Base-by-base conservation (phyloP, 1,140 invertebrate species). In the Metopolophium dirhodum region DNA sequence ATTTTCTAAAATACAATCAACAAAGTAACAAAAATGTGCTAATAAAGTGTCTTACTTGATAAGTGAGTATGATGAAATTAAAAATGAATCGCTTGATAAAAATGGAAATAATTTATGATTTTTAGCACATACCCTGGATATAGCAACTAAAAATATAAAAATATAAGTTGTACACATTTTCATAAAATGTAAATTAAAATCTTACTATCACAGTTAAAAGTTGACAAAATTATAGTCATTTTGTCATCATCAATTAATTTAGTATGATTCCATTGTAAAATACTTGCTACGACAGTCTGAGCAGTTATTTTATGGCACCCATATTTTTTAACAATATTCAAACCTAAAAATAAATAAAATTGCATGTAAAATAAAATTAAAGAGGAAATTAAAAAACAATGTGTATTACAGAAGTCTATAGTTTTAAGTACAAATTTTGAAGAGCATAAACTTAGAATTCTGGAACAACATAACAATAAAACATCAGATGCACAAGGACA, bases 241-340 rank as follows among this genome's bases (percentile, higher is more conserved):
- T n/a, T 54, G 7, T 93, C 49, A 51, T 30, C 30, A 54, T 41
- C 20, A 57, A 93, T 54, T 30, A 54, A 35, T 93, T 86, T 93
- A 30, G n/a, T 54, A 23, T 14, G 82, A 93, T 86, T 93, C 91
- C 91, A 93, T 57, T 93, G 91, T 41, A 93, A 85, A 45, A 93
- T 45, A 57, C 91, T 57, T 85, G 82, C 82, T 9, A 93, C 7
- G 20, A 93, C 23, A n/a, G 82, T 30, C 41, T 93, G 91, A n/a
- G 91, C n/a, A 86, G 86, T 86, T 54, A 93, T 93, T 86, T 93
- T 93, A 93, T 93, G 91, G 18, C 91, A 93, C 18, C 91, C 91
- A 93, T 54, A 93, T 8, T 93, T 85, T 93, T 54, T 1, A 54
- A 93, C 45, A 30, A 93, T 9, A 54, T 93, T 93, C 7, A 86